A percentile compares a stretch with the other conserved stretches of the same genome.
Conservation (phyloP, 2,797 vertebrate genomes). For the Galaxias olidus region DNA sequence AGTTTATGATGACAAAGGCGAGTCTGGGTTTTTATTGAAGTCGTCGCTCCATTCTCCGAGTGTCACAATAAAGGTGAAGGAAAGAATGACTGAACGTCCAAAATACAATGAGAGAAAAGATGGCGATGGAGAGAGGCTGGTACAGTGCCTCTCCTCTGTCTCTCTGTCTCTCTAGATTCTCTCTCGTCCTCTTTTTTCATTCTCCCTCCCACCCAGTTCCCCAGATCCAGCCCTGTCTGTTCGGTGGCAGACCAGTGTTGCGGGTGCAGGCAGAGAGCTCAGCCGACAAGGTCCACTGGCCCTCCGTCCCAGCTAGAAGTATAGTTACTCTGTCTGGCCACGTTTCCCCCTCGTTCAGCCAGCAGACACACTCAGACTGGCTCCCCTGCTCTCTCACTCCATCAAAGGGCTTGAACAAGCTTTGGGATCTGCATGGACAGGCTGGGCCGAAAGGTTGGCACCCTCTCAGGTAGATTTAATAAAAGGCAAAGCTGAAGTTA, state of each 20-base stretch:
- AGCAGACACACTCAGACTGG: not conserved
- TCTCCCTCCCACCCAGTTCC: slow-evolving; percentile 10
- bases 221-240: slow-evolving; percentile 35
- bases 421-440: not conserved
- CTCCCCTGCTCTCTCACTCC: not conserved
- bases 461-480: slow-evolving; percentile 25
- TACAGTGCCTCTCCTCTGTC: slow-evolving; percentile 1
- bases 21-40: slow-evolving; percentile 67
- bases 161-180: slow-evolving; percentile 5
- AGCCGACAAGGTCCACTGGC: not conserved
- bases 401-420: not conserved
- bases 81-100: slow-evolving; percentile 49
- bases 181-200: slow-evolving; percentile 19
- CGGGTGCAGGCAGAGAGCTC: too few species aligned
- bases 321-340: not conserved
- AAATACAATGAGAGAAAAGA: slow-evolving; percentile 70
- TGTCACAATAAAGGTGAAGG: slow-evolving; percentile 51
- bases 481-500: slow-evolving; percentile 30
- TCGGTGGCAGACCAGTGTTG: too few species aligned
- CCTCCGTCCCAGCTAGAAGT: slow-evolving; percentile 13
- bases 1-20: slow-evolving; percentile 34
- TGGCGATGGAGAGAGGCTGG: slow-evolving; percentile 28
- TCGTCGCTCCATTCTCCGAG: slow-evolving; percentile 50
- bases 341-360: not conserved
- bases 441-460: slow-evolving; percentile 25